Evolutionary conservation across 2,888 invertebrate genomes (phyloP), one percentile per base, ranked within the genome.

Genomic region (Drosophila merina): DNA sequence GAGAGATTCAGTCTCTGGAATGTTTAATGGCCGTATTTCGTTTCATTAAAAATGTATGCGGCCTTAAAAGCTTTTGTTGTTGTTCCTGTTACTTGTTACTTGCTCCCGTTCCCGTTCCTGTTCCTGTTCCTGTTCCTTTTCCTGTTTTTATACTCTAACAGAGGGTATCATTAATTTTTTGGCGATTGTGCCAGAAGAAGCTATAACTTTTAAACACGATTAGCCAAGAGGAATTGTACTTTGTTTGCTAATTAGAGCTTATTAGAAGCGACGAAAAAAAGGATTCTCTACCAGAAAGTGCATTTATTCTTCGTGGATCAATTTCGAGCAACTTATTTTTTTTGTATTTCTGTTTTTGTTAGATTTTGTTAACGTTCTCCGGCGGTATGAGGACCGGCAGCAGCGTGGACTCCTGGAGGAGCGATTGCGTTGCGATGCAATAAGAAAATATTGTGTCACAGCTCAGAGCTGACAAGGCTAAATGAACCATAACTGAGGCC

Each of bases 21-120:
- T 86, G 79, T 79, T 87, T 82, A 87, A 86, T 86, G 88, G 77
- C 72, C 86, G 75, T 86, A 83, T 84, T 84, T 88, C 71, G 77
- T 88, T 88, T 81, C 86, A 88, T 87, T 88, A 87, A 87, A 88
- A 81, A 88, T 87, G 76, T 74, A 87, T 88, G 75, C 57, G 74
- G 72, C 72, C 78, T 77, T 87, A 88, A 87, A 87, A 87, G 88
- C 81, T 87, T 87, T 88, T 77, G 71, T 79, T 85, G 76, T 76
- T 78, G 72, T 44, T 56, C 30, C 54, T 71, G 71, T 50, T 57
- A 20, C 38, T 57, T 77, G 33, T 33, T 33, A 36, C 36, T 36
- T 36, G 36, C 36, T 36, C 36, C 79, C 74, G 71, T 74, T 80
- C 72, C 72, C 74, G 64, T 38, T 51, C 25, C 54, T 74, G 63